phyloP scores from a whole-genome alignment of 37 sponge, comb jelly and placozoan genomes.

The Eunapius fragilis region DNA sequence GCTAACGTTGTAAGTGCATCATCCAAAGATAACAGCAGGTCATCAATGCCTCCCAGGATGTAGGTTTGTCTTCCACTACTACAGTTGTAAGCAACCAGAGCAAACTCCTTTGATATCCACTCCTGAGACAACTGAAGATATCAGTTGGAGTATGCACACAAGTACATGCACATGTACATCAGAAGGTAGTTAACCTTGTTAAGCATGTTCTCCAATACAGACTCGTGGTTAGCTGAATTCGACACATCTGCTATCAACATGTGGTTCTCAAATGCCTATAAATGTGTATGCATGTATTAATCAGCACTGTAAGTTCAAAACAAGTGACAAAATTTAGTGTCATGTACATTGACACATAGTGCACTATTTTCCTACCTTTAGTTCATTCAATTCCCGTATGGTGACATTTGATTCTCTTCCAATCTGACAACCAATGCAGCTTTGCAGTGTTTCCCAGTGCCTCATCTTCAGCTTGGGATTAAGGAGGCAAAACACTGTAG shows the following conservation, averaged over 20 bases:
- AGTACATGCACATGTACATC: not conserved
- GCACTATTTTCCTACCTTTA: not conserved
- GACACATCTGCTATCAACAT: constrained; percentile 40
- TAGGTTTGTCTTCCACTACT: constrained; percentile 22
- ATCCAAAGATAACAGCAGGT: constrained; percentile 64
- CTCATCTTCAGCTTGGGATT: constrained; percentile 57
- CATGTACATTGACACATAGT: not conserved
- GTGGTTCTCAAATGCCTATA: constrained; percentile 55
- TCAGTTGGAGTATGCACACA: too few species aligned
- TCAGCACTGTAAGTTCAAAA: not conserved
- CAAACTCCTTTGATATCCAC: constrained; percentile 60
- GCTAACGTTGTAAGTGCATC: constrained; percentile 75
- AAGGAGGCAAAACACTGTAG: constrained; percentile 47
- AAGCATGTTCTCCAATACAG: constrained; percentile 65
- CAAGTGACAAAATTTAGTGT: not conserved
- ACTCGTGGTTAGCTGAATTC: constrained; percentile 68
- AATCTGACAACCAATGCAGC: not conserved
- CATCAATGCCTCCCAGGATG: constrained; percentile 67
- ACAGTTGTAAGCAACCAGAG: constrained; percentile 45
- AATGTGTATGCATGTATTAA: not conserved
- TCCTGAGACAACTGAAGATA: constrained; percentile 36
- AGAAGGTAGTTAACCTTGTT: constrained; percentile 36
- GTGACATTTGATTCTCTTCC: not conserved
- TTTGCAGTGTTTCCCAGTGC: constrained; percentile 51
- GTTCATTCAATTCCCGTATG: constrained; percentile 4